These are phyloP conservation scores for Oxyruncus cristatus DNA, from an alignment of 2,113 vertebrate species.

Conservation along the genomic window DNA sequence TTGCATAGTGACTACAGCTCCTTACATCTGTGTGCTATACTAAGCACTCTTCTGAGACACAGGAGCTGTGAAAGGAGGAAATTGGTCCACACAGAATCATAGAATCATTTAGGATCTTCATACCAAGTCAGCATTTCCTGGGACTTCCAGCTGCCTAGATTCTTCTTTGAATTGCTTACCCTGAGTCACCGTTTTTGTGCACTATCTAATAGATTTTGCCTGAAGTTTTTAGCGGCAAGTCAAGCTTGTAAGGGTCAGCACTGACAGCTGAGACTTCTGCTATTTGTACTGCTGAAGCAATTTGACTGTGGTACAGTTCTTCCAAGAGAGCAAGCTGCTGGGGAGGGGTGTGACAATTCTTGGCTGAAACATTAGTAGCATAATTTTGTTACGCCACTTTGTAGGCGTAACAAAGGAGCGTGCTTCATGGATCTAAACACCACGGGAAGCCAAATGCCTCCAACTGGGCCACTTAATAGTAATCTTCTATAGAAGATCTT, in stretches of 20 bases:
- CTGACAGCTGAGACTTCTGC: background rate
- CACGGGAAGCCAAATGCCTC: background rate
- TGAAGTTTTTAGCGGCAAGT: background rate
- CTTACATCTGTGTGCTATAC: background rate
- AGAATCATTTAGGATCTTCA: background rate
- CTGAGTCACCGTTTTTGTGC: background rate
- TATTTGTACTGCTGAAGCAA: background rate
- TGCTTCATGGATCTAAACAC: background rate
- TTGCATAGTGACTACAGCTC: background rate
- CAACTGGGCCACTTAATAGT: background rate
- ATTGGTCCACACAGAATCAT: background rate
- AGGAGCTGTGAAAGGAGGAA: background rate
- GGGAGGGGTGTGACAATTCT: background rate
- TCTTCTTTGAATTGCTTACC: background rate
- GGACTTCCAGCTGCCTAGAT: background rate
- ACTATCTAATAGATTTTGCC: background rate
- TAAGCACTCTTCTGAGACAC: background rate
- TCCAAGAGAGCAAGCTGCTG: background rate
- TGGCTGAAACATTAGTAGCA: background rate
- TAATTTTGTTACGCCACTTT: background rate
- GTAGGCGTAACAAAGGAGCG: background rate
- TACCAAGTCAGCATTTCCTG: background rate
- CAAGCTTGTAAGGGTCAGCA: background rate
- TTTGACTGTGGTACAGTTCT: background rate
- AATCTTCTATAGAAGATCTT: background rate